These are phyloP conservation scores for Bombycilla garrulus DNA, from an alignment of 2,113 vertebrate species.

Conservation along the genomic window DNA sequence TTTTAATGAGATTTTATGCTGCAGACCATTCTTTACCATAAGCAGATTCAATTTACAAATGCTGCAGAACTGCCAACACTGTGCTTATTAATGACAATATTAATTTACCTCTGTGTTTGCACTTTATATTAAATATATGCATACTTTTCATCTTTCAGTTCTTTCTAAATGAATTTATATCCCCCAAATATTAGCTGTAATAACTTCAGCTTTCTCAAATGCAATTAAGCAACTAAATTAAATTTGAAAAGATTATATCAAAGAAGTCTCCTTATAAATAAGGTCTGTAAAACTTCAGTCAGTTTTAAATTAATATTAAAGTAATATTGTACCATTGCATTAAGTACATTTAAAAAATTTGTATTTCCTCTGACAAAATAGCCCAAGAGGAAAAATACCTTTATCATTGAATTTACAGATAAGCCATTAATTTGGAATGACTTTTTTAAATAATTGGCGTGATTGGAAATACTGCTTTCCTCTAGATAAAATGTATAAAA, in stretches of 20 bases:
- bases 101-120: not conserved
- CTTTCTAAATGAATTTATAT: not conserved
- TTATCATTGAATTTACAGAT: conserved; percentile 13
- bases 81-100: not conserved
- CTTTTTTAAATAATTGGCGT: not conserved
- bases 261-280: not conserved
- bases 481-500: not conserved
- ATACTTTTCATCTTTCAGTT: not conserved
- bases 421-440: not conserved
- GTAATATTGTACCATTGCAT: not conserved
- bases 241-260: not conserved
- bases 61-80: not conserved
- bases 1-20: not conserved
- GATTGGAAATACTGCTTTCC: not conserved
- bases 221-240: not conserved
- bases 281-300: not conserved
- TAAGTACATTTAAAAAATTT: not conserved
- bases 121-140: not conserved
- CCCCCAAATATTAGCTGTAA: not conserved
- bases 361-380: not conserved
- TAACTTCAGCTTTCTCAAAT: not conserved
- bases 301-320: not conserved
- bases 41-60: not conserved
- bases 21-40: not conserved
- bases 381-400: not conserved